Conservation (phyloP, 2,113 vertebrate species). For the Hydrochoerus hydrochaeris region DNA sequence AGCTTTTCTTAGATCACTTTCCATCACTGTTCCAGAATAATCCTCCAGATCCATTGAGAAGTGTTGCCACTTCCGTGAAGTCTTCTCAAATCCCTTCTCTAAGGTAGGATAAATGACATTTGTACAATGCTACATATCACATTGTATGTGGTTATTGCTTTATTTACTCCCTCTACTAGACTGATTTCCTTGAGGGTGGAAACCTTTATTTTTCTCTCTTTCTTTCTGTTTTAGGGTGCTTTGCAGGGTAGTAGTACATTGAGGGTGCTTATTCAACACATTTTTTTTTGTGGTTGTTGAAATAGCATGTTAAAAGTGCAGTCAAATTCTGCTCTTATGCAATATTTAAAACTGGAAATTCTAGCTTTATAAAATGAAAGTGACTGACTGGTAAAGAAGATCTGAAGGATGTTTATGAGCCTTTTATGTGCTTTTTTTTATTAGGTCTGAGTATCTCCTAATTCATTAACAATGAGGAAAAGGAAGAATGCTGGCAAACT, state of each 20-base stretch:
- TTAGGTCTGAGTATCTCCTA: slow-evolving; percentile 62
- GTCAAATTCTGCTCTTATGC: slow-evolving; percentile 42
- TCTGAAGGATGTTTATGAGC: slow-evolving; percentile 60
- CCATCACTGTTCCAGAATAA: neutral
- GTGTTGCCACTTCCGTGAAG: neutral
- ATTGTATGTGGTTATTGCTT: neutral
- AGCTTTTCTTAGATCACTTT: neutral
- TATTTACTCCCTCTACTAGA: neutral
- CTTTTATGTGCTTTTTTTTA: slow-evolving; percentile 71
- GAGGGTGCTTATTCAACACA: neutral
- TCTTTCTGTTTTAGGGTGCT: neutral
- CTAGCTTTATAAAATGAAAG: slow-evolving; percentile 54
- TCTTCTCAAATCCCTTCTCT: neutral
- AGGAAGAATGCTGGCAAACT: slow-evolving; percentile 58
- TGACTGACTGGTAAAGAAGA: slow-evolving; percentile 19
- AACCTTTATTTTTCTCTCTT: neutral
- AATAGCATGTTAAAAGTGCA: neutral
- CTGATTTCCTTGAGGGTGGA: neutral
- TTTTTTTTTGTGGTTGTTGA: slow-evolving; percentile 12
- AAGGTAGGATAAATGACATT: neutral
- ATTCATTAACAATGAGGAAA: slow-evolving; percentile 70
- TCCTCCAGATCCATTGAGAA: neutral
- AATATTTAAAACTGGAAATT: slow-evolving; percentile 65
- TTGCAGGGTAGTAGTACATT: neutral
- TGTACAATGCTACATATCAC: neutral